Evolutionary conservation across 2,113 vertebrate genomes (phyloP), one percentile per base, ranked within the genome.

Genomic region (Oceanites oceanicus): DNA sequence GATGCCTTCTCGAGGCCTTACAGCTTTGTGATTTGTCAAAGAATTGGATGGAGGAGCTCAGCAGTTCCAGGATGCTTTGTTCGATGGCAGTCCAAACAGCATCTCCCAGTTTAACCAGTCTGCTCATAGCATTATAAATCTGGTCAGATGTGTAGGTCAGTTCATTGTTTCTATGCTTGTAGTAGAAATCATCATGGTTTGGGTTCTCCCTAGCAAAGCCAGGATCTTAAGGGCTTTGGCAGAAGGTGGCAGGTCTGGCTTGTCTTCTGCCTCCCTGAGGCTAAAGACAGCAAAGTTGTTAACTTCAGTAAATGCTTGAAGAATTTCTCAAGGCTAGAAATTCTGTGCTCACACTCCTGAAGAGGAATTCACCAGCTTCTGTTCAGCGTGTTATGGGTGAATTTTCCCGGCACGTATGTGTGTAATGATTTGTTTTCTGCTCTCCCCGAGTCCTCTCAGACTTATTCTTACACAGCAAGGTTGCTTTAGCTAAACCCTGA

Each of bases 41-140:
- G 65, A 11, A 45, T 11, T 0, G 42, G 53, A 20, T 13, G 65
- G 32, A 82, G 61, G 19, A 59, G 58, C 71, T 40, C 50, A 40
- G 66, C 45, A 38, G 7, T 15, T 49, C 50, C 44, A 26, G 71
- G 53, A 6, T 8, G 0, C 3, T 23, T 36, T 0, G 0, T 32
- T 50, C 62, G 3, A 0, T 2, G 5, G 7, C 81, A 12, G 16
- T 2, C 34, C 55, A 22, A 44, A 7, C 5, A 17, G 62, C 36
- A 13, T 3, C 27, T 70, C 83, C 86, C 76, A 21, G 42, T 75
- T 82, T 15, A 65, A 62, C 38, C 79, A 80, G 63, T 11, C 26
- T 49, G 67, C 47, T 53, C 16, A 0, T 8, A 38, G 47, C 14
- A 0, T 5, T 2, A 1, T 1, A 4, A 6, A 21, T 17, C 56